phyloP scores from a whole-genome alignment of 2,888 invertebrate genomes.

The Drosophila paucipuncta region DNA sequence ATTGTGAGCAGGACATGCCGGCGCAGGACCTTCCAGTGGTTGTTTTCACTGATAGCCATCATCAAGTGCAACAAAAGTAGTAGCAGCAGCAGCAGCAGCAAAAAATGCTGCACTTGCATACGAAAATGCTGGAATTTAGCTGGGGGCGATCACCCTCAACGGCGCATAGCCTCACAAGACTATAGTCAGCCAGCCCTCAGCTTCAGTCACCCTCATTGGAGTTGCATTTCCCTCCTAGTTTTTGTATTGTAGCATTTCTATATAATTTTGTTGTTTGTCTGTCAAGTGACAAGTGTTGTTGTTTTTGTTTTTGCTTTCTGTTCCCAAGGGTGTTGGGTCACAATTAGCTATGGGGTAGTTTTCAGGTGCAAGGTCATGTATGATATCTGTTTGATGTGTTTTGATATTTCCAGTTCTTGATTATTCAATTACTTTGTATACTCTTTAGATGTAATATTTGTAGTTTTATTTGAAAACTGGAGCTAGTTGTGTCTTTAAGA shows the following conservation, averaged over 20 bases:
- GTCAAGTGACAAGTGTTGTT: slow-evolving; percentile 68
- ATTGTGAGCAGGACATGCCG: slow-evolving; percentile 46
- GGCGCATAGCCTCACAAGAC: neutral
- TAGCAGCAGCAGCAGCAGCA: slow-evolving; percentile 5
- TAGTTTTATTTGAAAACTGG: neutral
- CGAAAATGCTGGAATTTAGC: slow-evolving; percentile 49
- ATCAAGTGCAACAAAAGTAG: slow-evolving; percentile 24
- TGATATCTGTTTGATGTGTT: slow-evolving; percentile 14
- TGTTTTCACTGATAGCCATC: slow-evolving; percentile 50
- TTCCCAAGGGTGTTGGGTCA: slow-evolving; percentile 69
- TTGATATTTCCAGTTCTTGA: neutral
- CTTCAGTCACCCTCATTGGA: slow-evolving; percentile 15
- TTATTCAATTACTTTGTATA: neutral
- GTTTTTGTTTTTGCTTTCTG: slow-evolving; percentile 39
- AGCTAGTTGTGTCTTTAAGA: slow-evolving; percentile 1
- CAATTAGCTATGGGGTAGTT: slow-evolving; percentile 37
- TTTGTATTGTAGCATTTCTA: slow-evolving; percentile 74
- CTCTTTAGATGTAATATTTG: neutral
- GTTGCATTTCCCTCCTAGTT: slow-evolving; percentile 26
- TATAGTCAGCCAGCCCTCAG: slow-evolving; percentile 28
- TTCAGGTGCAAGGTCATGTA: slow-evolving; percentile 35
- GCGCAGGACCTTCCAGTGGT: slow-evolving; percentile 52
- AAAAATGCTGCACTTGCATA: slow-evolving; percentile 60
- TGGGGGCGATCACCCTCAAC: slow-evolving; percentile 44
- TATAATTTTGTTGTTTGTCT: slow-evolving; percentile 79